A percentile compares a stretch with the other conserved stretches of the same genome.
Evolutionary conservation across 2,797 vertebrate genomes (phyloP).

Genomic region (Acrocephalus scirpaceus): DNA sequence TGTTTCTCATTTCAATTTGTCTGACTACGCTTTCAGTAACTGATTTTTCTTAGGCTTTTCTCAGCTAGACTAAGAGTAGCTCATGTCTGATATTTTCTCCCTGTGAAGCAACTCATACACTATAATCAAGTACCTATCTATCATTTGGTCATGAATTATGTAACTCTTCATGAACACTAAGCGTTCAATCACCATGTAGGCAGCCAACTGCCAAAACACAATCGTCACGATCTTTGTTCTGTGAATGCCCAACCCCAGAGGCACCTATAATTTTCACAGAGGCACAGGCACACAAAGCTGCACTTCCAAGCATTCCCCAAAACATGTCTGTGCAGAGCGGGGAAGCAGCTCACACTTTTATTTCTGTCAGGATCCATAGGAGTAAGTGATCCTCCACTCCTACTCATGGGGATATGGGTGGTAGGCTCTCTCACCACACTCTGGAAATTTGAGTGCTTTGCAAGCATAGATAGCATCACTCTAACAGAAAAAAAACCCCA

Average conservation of each 20-base stretch:
- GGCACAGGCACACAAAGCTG: slow-evolving; percentile 30
- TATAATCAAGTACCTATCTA: slow-evolving; percentile 67
- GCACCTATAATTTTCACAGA: slow-evolving; percentile 51
- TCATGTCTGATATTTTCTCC: slow-evolving; percentile 59
- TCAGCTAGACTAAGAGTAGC: slow-evolving; percentile 32
- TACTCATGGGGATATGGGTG: not conserved
- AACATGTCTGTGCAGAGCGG: not conserved
- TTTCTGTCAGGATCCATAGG: not conserved
- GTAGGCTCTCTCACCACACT: rapidly evolving
- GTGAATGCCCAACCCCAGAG: slow-evolving; percentile 46
- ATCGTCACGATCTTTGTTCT: slow-evolving; percentile 42
- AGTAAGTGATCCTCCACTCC: not conserved
- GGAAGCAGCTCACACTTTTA: not conserved
- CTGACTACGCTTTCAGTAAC: slow-evolving; percentile 11
- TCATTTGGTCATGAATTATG: slow-evolving; percentile 69
- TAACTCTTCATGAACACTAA: slow-evolving; percentile 48
- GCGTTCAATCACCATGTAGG: slow-evolving; percentile 36
- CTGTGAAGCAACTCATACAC: slow-evolving; percentile 52
- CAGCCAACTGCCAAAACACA: slow-evolving; percentile 65
- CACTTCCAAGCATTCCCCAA: not conserved
- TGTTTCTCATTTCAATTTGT: slow-evolving; percentile 55
- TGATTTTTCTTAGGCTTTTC: slow-evolving; percentile 52
- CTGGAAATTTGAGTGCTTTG: not conserved
- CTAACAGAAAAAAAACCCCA: not conserved
- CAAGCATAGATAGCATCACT: not conserved